These are phyloP conservation scores for Corticium candelabrum DNA, from an alignment of 37 sponge, comb jelly and placozoan genomes.

Conservation along the genomic window DNA sequence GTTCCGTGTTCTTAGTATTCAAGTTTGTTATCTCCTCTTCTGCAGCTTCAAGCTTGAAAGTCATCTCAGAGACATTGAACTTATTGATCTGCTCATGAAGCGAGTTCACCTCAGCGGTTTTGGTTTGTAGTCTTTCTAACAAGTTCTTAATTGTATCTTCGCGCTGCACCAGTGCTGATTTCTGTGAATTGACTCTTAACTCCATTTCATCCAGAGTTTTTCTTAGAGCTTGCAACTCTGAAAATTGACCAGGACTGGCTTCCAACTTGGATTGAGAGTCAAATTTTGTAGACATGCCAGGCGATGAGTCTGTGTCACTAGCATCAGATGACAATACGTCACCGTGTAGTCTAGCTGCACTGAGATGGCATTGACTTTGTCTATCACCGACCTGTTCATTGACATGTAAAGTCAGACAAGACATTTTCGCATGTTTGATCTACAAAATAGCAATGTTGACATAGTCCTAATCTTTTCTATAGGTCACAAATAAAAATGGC, in stretches of 20 bases:
- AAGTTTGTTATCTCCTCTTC: not conserved
- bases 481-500: too few relatives aligned
- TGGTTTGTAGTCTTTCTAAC: not conserved
- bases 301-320: too few relatives aligned
- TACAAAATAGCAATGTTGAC: too few relatives aligned
- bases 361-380: too few relatives aligned
- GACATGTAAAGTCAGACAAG: too few relatives aligned
- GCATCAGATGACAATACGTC: not conserved
- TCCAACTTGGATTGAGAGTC: not conserved
- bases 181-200: not conserved
- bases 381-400: too few relatives aligned
- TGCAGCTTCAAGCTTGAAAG: not conserved
- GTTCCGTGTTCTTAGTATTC: not conserved
- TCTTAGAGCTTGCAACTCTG: too few relatives aligned
- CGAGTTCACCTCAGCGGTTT: not conserved
- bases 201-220: not conserved
- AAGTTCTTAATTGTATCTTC: not conserved
- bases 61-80: not conserved
- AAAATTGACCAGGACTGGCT: too few relatives aligned
- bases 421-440: too few relatives aligned
- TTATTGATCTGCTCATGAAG: not conserved
- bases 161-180: not conserved
- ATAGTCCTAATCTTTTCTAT: too few relatives aligned
- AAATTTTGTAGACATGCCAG: too few relatives aligned
- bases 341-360: not conserved